phyloP scores from a whole-genome alignment of 37 sponge, comb jelly and placozoan species.

The Agelas oroides region DNA sequence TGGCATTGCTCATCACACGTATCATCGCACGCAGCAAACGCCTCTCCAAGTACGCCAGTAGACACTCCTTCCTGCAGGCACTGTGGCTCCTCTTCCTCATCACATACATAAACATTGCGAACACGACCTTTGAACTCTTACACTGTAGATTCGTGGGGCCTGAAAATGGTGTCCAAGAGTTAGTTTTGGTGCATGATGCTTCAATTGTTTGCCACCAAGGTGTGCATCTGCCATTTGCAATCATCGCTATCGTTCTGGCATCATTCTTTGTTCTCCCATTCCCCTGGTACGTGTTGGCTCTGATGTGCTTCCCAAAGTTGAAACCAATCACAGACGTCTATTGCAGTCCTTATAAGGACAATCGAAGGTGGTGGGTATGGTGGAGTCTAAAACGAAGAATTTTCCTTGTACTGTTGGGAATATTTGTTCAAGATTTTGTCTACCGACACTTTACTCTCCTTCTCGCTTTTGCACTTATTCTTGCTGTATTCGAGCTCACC shows the following conservation, averaged over 20 bases:
- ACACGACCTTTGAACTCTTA: conserved; percentile 60
- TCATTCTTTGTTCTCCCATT: conserved; percentile 60
- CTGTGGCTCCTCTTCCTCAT: conserved; percentile 77
- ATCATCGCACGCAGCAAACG: conserved; percentile 11
- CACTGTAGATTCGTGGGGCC: conserved; percentile 60
- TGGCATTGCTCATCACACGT: conserved; percentile 35
- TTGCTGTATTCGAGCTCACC: conserved; percentile 28
- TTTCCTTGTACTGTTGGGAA: conserved; percentile 57
- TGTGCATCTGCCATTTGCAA: conserved; percentile 54
- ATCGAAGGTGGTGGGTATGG: conserved; percentile 62
- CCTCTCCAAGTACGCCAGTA: conserved; percentile 46
- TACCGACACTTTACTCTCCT: conserved; percentile 52
- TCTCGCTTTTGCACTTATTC: conserved; percentile 13
- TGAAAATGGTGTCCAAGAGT: background rate
- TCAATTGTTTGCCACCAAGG: conserved; percentile 56
- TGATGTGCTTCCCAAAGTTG: conserved; percentile 32
- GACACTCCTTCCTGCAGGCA: conserved; percentile 67
- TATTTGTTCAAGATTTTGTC: conserved; percentile 49
- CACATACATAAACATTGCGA: conserved; percentile 70
- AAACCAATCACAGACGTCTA: conserved; percentile 78
- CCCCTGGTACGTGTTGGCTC: conserved; percentile 45
- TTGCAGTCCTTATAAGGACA: conserved; percentile 53
- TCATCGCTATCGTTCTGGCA: conserved; percentile 42
- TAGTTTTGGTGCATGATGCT: conserved; percentile 64
- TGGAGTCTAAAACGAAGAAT: conserved; percentile 44